Conservation (phyloP, 2,888 invertebrate genomes). For the Loripinus fragilis region DNA sequence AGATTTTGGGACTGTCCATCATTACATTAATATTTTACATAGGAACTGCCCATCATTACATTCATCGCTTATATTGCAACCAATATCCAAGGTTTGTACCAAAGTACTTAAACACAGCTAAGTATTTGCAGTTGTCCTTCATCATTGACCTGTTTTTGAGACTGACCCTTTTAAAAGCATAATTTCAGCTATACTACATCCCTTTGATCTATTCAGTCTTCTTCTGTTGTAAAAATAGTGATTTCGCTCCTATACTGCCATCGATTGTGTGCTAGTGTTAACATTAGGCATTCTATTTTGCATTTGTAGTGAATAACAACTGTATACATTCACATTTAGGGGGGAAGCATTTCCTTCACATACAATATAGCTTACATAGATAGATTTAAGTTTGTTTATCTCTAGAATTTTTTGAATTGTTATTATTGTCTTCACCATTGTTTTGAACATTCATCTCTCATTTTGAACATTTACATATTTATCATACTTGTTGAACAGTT, state of each 20-base stretch:
- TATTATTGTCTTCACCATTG: neutral
- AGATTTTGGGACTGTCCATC: neutral
- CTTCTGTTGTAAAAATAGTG: neutral
- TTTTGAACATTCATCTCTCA: conserved; percentile 6
- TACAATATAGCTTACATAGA: neutral
- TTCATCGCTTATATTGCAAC: neutral
- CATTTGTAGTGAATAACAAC: neutral
- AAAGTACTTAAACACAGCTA: conserved; percentile 8
- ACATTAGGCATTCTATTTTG: conserved; percentile 1
- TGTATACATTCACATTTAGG: neutral
- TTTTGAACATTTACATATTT: neutral
- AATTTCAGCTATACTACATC: neutral
- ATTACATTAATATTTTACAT: no score
- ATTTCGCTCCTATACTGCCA: neutral
- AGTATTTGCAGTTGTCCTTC: conserved; percentile 6
- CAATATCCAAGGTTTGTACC: no score
- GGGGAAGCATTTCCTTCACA: conserved; percentile 3
- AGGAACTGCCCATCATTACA: no score
- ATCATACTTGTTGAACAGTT: conserved; percentile 14
- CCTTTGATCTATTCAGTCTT: neutral
- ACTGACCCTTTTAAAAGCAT: conserved; percentile 7
- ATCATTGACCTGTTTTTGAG: neutral
- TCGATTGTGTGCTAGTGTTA: neutral
- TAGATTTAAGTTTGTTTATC: neutral
- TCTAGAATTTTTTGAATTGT: conserved; percentile 3